phyloP scores from a whole-genome alignment of 2,888 invertebrate genomes.

The Anoncus sp. region DNA sequence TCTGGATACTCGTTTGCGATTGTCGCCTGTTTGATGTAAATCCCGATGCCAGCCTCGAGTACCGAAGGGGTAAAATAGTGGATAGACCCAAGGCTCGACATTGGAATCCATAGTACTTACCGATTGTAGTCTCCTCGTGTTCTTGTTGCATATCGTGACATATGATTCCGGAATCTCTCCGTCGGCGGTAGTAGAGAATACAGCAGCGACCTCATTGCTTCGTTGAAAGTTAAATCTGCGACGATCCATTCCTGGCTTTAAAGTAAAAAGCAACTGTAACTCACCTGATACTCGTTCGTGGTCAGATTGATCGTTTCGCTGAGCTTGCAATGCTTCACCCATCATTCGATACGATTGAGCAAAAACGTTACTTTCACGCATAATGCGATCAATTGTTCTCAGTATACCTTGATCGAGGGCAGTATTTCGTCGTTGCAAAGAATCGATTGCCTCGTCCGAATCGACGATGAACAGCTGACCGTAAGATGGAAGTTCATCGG shows the following conservation, averaged over 20 bases:
- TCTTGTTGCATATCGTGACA: constrained; percentile 54
- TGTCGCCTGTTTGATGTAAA: constrained; percentile 8
- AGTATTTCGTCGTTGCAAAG: constrained; percentile 26
- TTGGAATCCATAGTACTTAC: constrained; percentile 25
- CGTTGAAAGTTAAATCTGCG: constrained; percentile 64
- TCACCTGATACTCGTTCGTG: constrained; percentile 25
- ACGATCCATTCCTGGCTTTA: constrained; percentile 62
- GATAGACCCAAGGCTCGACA: constrained; percentile 34
- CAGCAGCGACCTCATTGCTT: constrained; percentile 64
- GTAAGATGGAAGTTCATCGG: constrained; percentile 40
- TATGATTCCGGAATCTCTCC: constrained; percentile 67
- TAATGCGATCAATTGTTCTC: constrained; percentile 42
- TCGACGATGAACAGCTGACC: constrained; percentile 52
- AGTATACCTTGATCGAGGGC: constrained; percentile 18
- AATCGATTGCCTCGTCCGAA: constrained; percentile 41
- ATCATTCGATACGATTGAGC: constrained; percentile 56
- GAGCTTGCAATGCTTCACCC: constrained; percentile 51
- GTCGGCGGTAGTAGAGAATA: constrained; percentile 56
- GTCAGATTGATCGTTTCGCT: constrained; percentile 26
- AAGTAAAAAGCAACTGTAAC: constrained; percentile 48
- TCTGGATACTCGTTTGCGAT: constrained; percentile 30
- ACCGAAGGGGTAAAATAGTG: constrained; percentile 55
- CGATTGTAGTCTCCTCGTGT: constrained; percentile 51
- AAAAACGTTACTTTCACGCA: constrained; percentile 45
- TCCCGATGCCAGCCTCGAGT: constrained; percentile 51